Evolutionary conservation across 2,797 vertebrate species (phyloP), one percentile per base, ranked within the genome.

Genomic region (Karalla daura): DNA sequence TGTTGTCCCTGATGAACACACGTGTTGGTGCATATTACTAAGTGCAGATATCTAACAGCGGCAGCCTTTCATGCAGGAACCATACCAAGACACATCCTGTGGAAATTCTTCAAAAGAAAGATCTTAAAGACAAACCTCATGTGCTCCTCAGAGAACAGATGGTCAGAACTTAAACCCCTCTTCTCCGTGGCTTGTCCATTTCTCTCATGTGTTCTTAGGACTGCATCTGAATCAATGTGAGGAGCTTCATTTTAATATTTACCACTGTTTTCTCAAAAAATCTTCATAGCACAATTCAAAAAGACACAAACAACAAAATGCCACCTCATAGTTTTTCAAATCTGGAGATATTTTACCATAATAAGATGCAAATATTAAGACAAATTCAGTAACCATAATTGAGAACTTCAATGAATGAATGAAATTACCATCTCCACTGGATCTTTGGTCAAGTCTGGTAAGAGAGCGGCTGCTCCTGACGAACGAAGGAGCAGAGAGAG

Each of bases 381-480:
- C 23, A 36, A 4, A 46, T n/a, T 36, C 41, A 5, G 24, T 23
- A 23, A 43, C 40, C 17, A 40, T 28, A 5, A 2, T 23, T 21
- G 0, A 18, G n/a, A 49, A 60, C 23, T 39, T 13, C 2, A 50
- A 49, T 41, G 1, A 41, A 53, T 33, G 3, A 10, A 5, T 20
- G 9, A 20, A 32, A 23, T 58, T 88, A 94, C 93, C 92, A 1
- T 83, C 76, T 75, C 39, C 25, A 8, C 64, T 13, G 46, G 69
- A 11, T 69, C 59, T 80, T 23, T 78, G 63, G 52, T 91, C 81
- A 0, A 90, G 86, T 68, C 87, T 88, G 73, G 24, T 72, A 53
- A 91, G 87, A 3, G 92, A 90, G 53, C 66, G 83, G 63, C 87
- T 88, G 67, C 76, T 84, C 46, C 88, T 86, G 39, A 78, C 84